Conservation (phyloP, 2,113 vertebrate species). For the Ptyas mucosa region DNA sequence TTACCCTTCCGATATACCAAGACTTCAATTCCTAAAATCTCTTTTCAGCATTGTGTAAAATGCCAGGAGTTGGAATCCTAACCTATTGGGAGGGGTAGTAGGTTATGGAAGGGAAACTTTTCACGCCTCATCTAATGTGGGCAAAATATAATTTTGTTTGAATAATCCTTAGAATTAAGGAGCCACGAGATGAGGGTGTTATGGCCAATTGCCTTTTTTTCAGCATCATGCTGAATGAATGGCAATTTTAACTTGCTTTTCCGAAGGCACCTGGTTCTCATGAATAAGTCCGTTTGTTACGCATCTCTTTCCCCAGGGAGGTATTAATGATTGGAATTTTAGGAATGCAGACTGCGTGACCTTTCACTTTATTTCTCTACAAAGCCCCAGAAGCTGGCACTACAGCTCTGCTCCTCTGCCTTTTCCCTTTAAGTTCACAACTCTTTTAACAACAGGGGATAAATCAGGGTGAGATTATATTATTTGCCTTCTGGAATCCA, state of each 20-base stretch:
- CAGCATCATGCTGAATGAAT: neutral
- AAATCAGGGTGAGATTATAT: neutral
- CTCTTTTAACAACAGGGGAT: neutral
- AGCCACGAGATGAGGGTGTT: neutral
- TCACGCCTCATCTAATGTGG: neutral
- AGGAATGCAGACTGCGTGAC: neutral
- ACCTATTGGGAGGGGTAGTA: neutral
- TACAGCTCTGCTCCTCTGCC: neutral
- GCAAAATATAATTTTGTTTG: neutral
- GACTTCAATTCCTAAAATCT: neutral
- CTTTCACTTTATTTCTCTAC: neutral
- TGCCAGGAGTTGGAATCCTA: neutral
- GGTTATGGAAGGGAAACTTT: neutral
- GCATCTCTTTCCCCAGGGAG: neutral
- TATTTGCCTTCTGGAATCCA: neutral
- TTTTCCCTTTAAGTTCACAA: neutral
- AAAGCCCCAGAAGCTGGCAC: neutral
- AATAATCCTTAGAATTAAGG: neutral
- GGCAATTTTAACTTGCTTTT: neutral
- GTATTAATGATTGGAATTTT: neutral
- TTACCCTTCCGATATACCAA: neutral
- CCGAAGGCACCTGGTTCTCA: neutral
- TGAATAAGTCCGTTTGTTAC: neutral
- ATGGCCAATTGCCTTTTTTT: neutral
- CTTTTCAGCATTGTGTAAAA: neutral